Base-by-base conservation (phyloP, 1,140 invertebrate species). In the Diploscapter pachys region DNA sequence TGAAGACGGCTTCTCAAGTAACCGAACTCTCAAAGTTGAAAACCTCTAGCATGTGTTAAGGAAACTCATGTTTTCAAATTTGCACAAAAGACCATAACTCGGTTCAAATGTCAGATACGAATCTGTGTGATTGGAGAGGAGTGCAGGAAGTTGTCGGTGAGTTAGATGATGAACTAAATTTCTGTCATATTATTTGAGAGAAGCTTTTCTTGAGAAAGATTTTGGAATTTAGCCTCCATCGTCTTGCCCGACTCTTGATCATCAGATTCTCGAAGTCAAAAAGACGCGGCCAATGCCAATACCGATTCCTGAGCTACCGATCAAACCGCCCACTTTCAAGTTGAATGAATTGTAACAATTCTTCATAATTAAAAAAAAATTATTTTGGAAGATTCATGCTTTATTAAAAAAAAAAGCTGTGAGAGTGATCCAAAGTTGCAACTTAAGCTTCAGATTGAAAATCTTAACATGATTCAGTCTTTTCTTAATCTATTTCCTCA, bases 1-100 rank as follows among this genome's bases (percentile, higher is more conserved):
- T 85, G 50, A 74, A 82, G 57, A 80, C 79, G 4, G 83, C 83
- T 8, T 84, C 59, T 59, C 75, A 76, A 63, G 73, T 75, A 55
- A 69, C 13, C 11, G 8, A 69, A 57, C 52, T 55, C 62, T 8
- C 67, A 61, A 55, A n/a, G 31, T 81, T 72, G 31, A 31, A 31
- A 31, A 31, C 31, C 31, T 31, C 31, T 31, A 31, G 31, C 0
- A 31, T 59, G 83, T 13, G 69, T 85, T 74, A 63, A 83, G 79
- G 81, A 84, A 68, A 85, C 83, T 11, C 84, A 81, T 66, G 83
- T 84, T 3, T 84, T 84, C 73, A 84, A 84, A 76, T 84, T 84
- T 73, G 83, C 86, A 54, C 83, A 86, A 59, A 86, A 86, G 67
- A 86, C 83, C 59, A 77, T 84, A 56, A 84, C 83, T 56, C 74